Percentiles rank a stretch among this genome's conserved stretches.
These are phyloP conservation scores for Cyprinodon variegatus DNA, from an alignment of 2,113 vertebrate species.

Conservation along the genomic window DNA sequence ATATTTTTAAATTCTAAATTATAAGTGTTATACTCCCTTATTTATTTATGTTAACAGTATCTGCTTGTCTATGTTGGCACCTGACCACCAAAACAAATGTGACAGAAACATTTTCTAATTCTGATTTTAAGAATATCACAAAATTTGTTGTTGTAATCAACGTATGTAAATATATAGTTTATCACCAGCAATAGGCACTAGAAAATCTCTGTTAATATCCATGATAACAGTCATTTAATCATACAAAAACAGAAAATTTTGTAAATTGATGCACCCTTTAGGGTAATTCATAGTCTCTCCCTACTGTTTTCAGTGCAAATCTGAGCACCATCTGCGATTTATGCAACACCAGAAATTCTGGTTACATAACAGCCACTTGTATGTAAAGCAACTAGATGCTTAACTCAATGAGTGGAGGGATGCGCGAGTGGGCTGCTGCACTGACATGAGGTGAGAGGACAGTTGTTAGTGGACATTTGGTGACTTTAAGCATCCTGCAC, in stretches of 20 bases:
- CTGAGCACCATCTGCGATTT: slow-evolving; percentile 13
- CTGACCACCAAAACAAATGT: too few relatives aligned
- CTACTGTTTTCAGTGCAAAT: not conserved
- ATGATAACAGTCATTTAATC: not conserved
- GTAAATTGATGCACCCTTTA: not conserved
- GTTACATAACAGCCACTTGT: slow-evolving; percentile 29
- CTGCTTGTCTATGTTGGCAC: too few relatives aligned
- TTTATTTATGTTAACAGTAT: too few relatives aligned
- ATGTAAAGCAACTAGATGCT: slow-evolving; percentile 8
- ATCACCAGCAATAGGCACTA: too few relatives aligned
- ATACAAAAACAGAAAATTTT: not conserved
- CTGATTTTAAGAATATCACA: too few relatives aligned
- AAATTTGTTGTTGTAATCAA: too few relatives aligned
- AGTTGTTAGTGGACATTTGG: slow-evolving; percentile 48
- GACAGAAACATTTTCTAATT: too few relatives aligned
- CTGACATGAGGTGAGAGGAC: slow-evolving; percentile 49
- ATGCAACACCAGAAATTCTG: slow-evolving; percentile 10
- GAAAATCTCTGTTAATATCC: too few relatives aligned
- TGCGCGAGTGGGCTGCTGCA: slow-evolving; percentile 20
- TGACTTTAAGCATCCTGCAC: slow-evolving; percentile 41
- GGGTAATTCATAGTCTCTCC: not conserved
- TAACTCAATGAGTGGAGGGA: slow-evolving; percentile 12
- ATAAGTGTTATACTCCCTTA: too few relatives aligned
- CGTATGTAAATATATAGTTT: too few relatives aligned
- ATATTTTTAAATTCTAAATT: too few relatives aligned